Evolutionary conservation across 2,113 vertebrate genomes (phyloP).

Genomic region (Cololabis saira): DNA sequence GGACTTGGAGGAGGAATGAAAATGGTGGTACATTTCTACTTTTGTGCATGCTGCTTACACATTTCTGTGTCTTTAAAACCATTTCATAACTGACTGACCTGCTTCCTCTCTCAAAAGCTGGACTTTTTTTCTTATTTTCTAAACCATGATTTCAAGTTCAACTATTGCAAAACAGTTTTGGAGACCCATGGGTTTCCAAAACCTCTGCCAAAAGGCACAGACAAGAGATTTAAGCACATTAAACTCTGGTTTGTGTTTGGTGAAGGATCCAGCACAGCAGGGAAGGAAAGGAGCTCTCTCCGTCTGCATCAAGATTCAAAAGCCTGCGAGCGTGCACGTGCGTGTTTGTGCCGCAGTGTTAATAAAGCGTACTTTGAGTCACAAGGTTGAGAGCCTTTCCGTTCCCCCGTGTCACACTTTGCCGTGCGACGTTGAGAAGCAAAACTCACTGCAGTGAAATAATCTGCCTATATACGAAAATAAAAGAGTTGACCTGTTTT

Average conservation of each 20-base stretch:
- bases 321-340: constrained; percentile 17
- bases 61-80: constrained; percentile 5
- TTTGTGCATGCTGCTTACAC: background rate
- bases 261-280: constrained; percentile 53
- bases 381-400: constrained; percentile 28
- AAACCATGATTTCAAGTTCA: constrained; percentile 57
- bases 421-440: constrained; percentile 31
- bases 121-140: constrained; percentile 42
- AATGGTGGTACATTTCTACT: constrained; percentile 7
- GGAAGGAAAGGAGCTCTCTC: constrained; percentile 51
- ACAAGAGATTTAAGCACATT: constrained; percentile 70
- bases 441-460: constrained; percentile 51
- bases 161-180: constrained; percentile 61
- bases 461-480: constrained; percentile 23
- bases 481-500: constrained; percentile 62
- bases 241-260: constrained; percentile 67
- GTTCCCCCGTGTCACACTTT: constrained; percentile 27
- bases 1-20: background rate
- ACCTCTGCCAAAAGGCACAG: constrained; percentile 62
- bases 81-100: background rate
- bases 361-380: constrained; percentile 26
- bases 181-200: constrained; percentile 60
- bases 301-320: constrained; percentile 63
- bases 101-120: constrained; percentile 25
- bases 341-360: constrained; percentile 1